Evolutionary conservation across 1,140 invertebrate species (phyloP), one percentile per base, ranked within the genome.

Genomic region (Pentalonia nigronervosa): DNA sequence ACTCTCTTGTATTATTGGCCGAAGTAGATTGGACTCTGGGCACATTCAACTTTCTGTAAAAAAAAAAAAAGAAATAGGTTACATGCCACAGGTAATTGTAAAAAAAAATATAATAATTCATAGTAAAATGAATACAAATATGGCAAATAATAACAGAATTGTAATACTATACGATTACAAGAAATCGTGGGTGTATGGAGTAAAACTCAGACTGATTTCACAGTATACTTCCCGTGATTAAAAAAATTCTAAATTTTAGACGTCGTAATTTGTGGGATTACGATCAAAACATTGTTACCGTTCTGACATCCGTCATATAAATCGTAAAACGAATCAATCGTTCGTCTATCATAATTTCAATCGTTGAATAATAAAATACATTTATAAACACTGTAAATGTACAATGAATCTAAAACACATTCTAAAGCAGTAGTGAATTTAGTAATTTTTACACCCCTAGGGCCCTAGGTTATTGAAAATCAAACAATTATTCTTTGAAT

Each of bases 61-160:
- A 93, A 93, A 94, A 45, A 94, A 94, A 91, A 94, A 94, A 83
- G 90, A 94, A 67, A 96, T 98, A 1, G 97, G 97, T 20, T 98
- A 98, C 94, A 98, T 98, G 98, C 98, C 98, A 0, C 97, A 97
- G 56, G 94, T 94, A 93, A 47, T 53, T 36, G 0, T 7, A 48
- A 48, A 87, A 48, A 41, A 53, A 6, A 53, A 53, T 14, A 76
- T 4, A 25, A 14, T 6, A 20, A 76, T 76, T 17, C 14, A 76
- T n/a, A n/a, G 4, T n/a, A n/a, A 60, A 23, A 67, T 25, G 14
- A 30, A 67, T 67, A 67, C 25, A n/a, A 76, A n/a, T n/a, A 67
- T 76, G 4, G n/a, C 14, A 6, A 30, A 76, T n/a, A 0, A 76
- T 76, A 76, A 76, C 6, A 67, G 11, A 4, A n/a, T n/a, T 30